A percentile compares a stretch with the other conserved stretches of the same genome.
phyloP scores from a whole-genome alignment of 1,140 invertebrate genomes.

The Lineus longissimus region DNA sequence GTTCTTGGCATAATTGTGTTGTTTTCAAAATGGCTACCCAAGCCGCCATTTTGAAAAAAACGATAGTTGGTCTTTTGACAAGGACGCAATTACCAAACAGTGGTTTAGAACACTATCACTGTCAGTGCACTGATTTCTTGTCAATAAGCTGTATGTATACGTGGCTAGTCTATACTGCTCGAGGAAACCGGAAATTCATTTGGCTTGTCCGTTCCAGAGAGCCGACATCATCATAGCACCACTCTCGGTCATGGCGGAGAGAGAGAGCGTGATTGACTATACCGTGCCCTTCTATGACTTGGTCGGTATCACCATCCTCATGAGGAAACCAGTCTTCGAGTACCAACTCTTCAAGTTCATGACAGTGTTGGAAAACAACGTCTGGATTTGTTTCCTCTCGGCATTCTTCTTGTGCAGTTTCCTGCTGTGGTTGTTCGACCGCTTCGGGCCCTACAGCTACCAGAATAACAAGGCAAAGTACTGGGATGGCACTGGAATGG shows the following conservation, averaged over 20 bases:
- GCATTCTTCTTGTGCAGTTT: conserved; percentile 73
- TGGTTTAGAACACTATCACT: no score
- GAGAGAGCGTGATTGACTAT: conserved; percentile 49
- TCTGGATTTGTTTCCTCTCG: conserved; percentile 92
- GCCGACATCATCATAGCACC: conserved; percentile 46
- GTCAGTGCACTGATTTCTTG: no score
- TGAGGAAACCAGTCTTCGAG: conserved; percentile 60
- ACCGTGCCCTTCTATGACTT: conserved; percentile 48
- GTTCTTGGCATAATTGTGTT: no score
- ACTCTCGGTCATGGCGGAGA: conserved; percentile 46
- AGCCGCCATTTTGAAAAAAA: no score
- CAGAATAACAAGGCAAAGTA: conserved; percentile 86
- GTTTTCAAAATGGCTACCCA: no score
- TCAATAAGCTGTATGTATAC: no score
- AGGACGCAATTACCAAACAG: no score
- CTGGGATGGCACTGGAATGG: conserved; percentile 79
- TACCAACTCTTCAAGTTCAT: conserved; percentile 91
- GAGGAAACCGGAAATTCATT: not conserved
- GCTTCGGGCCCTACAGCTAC: conserved; percentile 73
- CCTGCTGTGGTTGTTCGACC: conserved; percentile 92
- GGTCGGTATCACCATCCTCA: conserved; percentile 47
- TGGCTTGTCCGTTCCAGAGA: conserved; percentile 24
- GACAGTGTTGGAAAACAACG: conserved; percentile 89
- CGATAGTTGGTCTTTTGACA: no score
- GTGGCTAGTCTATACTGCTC: no score